phyloP scores from a whole-genome alignment of 2,888 invertebrate genomes.

The Lasiommata megera region DNA sequence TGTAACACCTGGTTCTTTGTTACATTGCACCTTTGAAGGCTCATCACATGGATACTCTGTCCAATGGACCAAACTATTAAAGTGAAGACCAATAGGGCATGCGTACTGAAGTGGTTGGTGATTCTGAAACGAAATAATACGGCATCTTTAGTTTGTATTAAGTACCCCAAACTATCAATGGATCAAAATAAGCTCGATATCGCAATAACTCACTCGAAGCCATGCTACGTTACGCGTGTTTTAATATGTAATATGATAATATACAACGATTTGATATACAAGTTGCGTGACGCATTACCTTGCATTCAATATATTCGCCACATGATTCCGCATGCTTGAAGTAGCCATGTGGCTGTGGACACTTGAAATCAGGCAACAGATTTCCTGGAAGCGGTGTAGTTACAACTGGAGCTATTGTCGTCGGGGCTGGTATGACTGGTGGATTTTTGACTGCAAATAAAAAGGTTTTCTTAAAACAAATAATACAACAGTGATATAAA shows the following conservation, averaged over 20 bases:
- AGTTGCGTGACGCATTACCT: neutral
- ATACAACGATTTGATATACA: no score
- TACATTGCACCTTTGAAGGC: slow-evolving; percentile 46
- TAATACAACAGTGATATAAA: no score
- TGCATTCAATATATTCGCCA: slow-evolving; percentile 1
- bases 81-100: slow-evolving; percentile 90
- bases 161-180: no score
- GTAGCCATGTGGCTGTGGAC: neutral
- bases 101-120: slow-evolving; percentile 83
- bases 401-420: neutral
- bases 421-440: neutral
- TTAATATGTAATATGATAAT: no score
- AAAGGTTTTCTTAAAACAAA: neutral
- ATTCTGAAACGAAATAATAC: slow-evolving; percentile 54
- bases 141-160: neutral
- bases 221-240: no score
- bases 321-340: neutral
- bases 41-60: slow-evolving; percentile 90
- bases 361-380: neutral
- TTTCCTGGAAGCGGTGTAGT: neutral
- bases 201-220: no score
- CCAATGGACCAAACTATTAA: slow-evolving; percentile 83
- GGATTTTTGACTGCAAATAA: neutral
- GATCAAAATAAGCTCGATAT: no score
- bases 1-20: neutral